Evolutionary conservation across 2,888 invertebrate species (phyloP).

Genomic region (Diarsia rubi): DNA sequence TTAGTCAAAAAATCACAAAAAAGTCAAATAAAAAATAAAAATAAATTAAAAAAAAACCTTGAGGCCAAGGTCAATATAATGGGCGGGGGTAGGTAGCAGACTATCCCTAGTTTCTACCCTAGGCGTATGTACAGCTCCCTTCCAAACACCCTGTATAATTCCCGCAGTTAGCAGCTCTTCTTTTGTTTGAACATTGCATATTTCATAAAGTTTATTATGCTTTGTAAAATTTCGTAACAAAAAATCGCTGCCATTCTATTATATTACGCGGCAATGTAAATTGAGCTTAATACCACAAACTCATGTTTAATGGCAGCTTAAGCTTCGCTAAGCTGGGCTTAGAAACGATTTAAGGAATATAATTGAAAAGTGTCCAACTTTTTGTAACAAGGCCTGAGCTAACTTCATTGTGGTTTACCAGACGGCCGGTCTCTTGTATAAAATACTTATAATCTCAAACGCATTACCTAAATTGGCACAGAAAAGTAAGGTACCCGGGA

Average conservation of each 20-base stretch:
- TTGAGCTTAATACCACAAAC: conserved; percentile 6
- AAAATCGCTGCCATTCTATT: not conserved
- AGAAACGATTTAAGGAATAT: conserved; percentile 25
- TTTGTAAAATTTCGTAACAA: not conserved
- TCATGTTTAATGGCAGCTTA: conserved; percentile 17
- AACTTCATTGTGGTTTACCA: conserved; percentile 24
- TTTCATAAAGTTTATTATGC: not conserved
- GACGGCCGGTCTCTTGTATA: conserved; percentile 4
- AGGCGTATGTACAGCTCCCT: no score
- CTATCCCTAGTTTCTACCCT: no score
- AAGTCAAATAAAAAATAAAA: no score
- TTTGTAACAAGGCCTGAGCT: conserved; percentile 22
- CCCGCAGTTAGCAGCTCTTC: not conserved
- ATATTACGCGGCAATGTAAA: not conserved
- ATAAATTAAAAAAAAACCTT: no score
- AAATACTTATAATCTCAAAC: conserved; percentile 23
- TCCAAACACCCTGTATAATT: no score
- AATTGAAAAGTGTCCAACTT: conserved; percentile 49
- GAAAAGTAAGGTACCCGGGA: not conserved
- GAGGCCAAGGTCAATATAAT: no score
- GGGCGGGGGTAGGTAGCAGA: no score
- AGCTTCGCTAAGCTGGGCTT: conserved; percentile 19
- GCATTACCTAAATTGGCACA: conserved; percentile 7
- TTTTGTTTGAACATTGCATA: not conserved
- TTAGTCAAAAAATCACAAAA: no score